phyloP scores from a whole-genome alignment of 2,888 invertebrate genomes.

The Achlya flavicornis region DNA sequence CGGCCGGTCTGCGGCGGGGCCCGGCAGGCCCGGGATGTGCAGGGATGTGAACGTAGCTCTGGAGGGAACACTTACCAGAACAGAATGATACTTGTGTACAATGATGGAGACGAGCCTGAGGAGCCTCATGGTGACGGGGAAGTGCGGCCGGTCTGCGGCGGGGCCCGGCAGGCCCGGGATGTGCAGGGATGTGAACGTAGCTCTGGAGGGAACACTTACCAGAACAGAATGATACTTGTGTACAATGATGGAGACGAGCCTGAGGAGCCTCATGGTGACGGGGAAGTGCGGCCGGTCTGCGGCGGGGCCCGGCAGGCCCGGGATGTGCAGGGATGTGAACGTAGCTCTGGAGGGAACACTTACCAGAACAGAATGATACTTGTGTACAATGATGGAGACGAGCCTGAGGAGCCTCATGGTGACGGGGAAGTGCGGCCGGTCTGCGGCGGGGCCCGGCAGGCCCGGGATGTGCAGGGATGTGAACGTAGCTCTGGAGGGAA shows the following conservation, averaged over 20 bases:
- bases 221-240: slow-evolving; percentile 96
- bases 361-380: slow-evolving; percentile 95
- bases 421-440: slow-evolving; percentile 98
- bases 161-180: slow-evolving; percentile 83
- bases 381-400: slow-evolving; percentile 95
- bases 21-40: slow-evolving; percentile 79
- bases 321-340: slow-evolving; percentile 70
- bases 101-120: slow-evolving; percentile 96
- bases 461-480: slow-evolving; percentile 73
- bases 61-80: slow-evolving; percentile 86
- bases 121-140: slow-evolving; percentile 97
- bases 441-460: slow-evolving; percentile 86
- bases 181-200: slow-evolving; percentile 68
- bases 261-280: slow-evolving; percentile 96
- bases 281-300: slow-evolving; percentile 98
- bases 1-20: slow-evolving; percentile 92
- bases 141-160: slow-evolving; percentile 94
- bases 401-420: slow-evolving; percentile 97
- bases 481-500: slow-evolving; percentile 61
- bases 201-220: slow-evolving; percentile 82
- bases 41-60: slow-evolving; percentile 71
- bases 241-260: slow-evolving; percentile 96
- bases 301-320: slow-evolving; percentile 83
- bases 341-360: slow-evolving; percentile 66
- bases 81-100: slow-evolving; percentile 95